Evolutionary conservation across 2,888 invertebrate species (phyloP), one percentile per base, ranked within the genome.

Genomic region (Phanerotoma sp.): DNA sequence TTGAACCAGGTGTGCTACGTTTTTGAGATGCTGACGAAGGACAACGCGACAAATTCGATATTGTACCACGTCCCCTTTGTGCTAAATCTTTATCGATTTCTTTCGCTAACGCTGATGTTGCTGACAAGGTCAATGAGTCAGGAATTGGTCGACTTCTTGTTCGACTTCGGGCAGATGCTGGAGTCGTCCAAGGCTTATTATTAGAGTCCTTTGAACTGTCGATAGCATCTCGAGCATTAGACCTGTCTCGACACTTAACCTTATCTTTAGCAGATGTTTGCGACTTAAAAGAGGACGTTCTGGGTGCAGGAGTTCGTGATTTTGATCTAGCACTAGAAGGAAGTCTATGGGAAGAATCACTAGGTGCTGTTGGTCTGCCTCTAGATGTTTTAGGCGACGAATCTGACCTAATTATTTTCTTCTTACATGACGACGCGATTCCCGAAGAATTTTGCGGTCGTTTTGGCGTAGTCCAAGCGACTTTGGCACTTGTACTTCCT

Each of bases 241-340:
- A 81, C 63, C 84, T 84, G 60, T 85, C 86, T 60, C 84, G 77
- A 63, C 84, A 83, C 62, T 84, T 79, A 1, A 84, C 83, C 22
- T 85, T 79, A 64, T 85, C 84, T 11, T 83, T 77, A 1, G 81
- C 78, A 0, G 80, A 78, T 3, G 81, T 80, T 15, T 78, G 79
- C 0, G 83, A 81, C 28, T 82, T 78, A 13, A 83, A 80, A 52
- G 82, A 79, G 20, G 83, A 80, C 13, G 82, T 80, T 21, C 49
- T 21, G 5, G 49, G 28, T 15, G 22, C 22, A 40, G 18, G 25
- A 3, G 38, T 16, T 15, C 50, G 45, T 5, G 15, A 21, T 45
- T 55, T 55, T 4, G 16, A 16, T n/a, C 40, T 38, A 7, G 40
- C 30, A 28, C n/a, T 40, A 3, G 49, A 49, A 4, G 49, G 32